A percentile compares a stretch with the other conserved stretches of the same genome.
phyloP scores from a whole-genome alignment of 2,113 vertebrate genomes.

The Ovis canadensis region DNA sequence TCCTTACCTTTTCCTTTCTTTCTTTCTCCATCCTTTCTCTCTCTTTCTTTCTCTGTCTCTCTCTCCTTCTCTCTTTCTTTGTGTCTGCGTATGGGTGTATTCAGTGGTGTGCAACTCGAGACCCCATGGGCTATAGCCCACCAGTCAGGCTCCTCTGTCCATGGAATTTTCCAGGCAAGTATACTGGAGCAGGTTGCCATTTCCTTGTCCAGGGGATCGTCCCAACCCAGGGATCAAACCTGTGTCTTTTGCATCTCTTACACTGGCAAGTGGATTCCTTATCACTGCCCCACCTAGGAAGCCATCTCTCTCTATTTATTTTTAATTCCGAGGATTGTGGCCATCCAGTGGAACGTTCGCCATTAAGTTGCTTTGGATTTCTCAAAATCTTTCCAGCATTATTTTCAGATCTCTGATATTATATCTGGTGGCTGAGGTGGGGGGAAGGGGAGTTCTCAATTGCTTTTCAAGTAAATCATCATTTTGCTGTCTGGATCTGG shows the following conservation, averaged over 20 bases:
- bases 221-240: background rate
- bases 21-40: background rate
- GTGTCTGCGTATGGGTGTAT: background rate
- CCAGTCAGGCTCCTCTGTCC: background rate
- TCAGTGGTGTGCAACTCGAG: accelerated
- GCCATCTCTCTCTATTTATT: background rate
- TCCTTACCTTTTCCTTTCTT: background rate
- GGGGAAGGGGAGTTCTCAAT: background rate
- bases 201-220: background rate
- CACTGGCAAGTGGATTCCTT: background rate
- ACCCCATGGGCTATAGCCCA: background rate
- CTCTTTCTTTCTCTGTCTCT: background rate
- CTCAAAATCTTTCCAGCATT: background rate
- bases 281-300: background rate
- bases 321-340: background rate
- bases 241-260: background rate
- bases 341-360: background rate
- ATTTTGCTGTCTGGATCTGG: background rate
- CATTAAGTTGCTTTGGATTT: background rate
- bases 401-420: background rate
- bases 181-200: background rate
- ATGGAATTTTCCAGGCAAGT: background rate
- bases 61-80: background rate
- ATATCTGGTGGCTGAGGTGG: background rate
- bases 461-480: background rate